These are phyloP conservation scores for Bucorvus abyssinicus DNA, from an alignment of 2,797 vertebrate species.

Conservation along the genomic window DNA sequence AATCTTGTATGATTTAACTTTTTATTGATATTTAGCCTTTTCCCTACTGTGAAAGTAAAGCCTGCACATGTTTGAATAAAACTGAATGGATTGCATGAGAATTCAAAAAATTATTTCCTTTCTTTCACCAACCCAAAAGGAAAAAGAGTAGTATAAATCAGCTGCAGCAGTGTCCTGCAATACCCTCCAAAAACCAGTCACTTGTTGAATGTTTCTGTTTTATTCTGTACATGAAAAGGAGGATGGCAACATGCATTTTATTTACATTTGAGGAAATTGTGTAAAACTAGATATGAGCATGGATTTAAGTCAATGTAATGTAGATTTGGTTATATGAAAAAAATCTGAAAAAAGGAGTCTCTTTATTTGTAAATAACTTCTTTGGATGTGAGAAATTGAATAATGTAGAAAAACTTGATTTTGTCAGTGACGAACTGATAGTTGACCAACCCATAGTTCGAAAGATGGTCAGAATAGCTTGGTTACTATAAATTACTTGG, in stretches of 20 bases:
- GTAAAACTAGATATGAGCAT: neutral
- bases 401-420: neutral
- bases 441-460: neutral
- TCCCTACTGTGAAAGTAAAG: neutral
- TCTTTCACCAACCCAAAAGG: neutral
- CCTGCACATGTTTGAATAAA: neutral
- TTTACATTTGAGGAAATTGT: neutral
- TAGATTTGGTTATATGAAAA: neutral
- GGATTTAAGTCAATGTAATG: neutral
- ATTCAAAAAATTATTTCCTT: neutral
- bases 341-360: rapidly evolving
- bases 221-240: neutral
- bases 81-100: neutral
- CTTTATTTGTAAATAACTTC: neutral
- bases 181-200: neutral
- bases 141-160: neutral
- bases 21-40: neutral
- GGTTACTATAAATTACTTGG: neutral
- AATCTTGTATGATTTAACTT: neutral
- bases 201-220: neutral
- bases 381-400: neutral
- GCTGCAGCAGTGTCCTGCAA: neutral
- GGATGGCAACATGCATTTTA: neutral
- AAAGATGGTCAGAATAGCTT: neutral
- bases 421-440: neutral